Conservation (phyloP, 2,797 vertebrate species). For the Vultur gryphus region DNA sequence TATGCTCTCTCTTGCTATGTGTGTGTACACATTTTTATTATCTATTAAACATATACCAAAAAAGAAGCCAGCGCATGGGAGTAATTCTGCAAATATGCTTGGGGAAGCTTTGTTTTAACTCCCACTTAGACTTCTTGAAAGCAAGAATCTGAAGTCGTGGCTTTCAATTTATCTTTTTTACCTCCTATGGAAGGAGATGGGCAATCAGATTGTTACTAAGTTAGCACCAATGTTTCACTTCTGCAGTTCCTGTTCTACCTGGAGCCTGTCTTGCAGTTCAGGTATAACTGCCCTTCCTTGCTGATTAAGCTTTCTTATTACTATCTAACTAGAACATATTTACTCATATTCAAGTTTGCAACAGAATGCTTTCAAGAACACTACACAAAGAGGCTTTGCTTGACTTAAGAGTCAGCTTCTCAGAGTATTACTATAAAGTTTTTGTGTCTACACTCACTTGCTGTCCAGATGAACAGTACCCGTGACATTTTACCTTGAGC, state of each 20-base stretch:
- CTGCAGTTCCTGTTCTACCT: not conserved
- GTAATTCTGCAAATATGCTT: not conserved
- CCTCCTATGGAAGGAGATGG: not conserved
- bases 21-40: not conserved
- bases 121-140: not conserved
- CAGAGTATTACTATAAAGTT: not conserved
- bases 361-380: not conserved
- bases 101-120: not conserved
- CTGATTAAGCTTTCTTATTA: not conserved
- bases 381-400: not conserved
- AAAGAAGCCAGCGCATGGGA: not conserved
- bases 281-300: not conserved
- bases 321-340: not conserved
- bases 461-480: not conserved
- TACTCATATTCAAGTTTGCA: not conserved
- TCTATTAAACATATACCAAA: not conserved
- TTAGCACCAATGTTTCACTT: not conserved
- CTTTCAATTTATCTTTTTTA: not conserved
- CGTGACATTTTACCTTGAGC: not conserved
- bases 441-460: not conserved
- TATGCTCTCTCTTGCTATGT: not conserved
- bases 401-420: not conserved
- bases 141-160: rapidly evolving
- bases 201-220: not conserved
- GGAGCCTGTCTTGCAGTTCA: not conserved